A percentile compares a stretch with the other conserved stretches of the same genome.
Evolutionary conservation across 2,113 vertebrate genomes (phyloP).

Genomic region (Atherinomorus stipes): DNA sequence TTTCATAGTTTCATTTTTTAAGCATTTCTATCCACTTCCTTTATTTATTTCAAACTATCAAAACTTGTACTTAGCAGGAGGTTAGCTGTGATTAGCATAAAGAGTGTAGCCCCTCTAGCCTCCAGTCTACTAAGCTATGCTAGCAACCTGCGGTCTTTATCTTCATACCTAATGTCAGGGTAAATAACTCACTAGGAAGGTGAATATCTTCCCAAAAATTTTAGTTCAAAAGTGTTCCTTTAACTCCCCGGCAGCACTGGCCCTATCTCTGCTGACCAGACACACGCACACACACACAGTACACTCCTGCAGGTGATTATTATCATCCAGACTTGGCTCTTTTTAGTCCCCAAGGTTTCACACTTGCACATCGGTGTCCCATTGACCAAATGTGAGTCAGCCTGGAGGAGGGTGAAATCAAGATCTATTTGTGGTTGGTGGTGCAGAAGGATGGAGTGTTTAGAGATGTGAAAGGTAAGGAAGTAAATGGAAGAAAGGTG

Average conservation of each 20-base stretch:
- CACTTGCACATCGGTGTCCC: slow-evolving; percentile 19
- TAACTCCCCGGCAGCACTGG: not conserved
- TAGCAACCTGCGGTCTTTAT: slow-evolving; percentile 3
- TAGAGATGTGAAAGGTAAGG: not conserved
- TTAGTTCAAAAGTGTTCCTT: not conserved
- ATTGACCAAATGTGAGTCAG: slow-evolving; percentile 23
- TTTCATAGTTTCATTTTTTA: not conserved
- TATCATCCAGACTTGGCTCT: slow-evolving; percentile 9
- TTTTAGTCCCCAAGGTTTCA: not conserved
- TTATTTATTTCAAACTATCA: not conserved
- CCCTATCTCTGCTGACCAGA: slow-evolving; percentile 22
- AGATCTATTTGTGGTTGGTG: slow-evolving; percentile 11
- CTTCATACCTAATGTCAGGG: not conserved
- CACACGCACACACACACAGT: not conserved
- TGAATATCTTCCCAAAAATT: not conserved
- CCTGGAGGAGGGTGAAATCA: slow-evolving; percentile 10
- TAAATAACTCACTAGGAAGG: slow-evolving; percentile 2
- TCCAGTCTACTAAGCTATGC: not conserved
- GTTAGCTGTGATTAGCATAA: slow-evolving; percentile 4
- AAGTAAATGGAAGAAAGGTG: not conserved
- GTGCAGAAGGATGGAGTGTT: not conserved
- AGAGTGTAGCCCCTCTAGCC: not conserved
- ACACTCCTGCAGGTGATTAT: not conserved
- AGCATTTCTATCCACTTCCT: not conserved
- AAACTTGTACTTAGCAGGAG: not conserved